Conservation (phyloP, 30 jellyfish, hydroid and myxozoan genomes). For the Catostylus mosaicus region DNA sequence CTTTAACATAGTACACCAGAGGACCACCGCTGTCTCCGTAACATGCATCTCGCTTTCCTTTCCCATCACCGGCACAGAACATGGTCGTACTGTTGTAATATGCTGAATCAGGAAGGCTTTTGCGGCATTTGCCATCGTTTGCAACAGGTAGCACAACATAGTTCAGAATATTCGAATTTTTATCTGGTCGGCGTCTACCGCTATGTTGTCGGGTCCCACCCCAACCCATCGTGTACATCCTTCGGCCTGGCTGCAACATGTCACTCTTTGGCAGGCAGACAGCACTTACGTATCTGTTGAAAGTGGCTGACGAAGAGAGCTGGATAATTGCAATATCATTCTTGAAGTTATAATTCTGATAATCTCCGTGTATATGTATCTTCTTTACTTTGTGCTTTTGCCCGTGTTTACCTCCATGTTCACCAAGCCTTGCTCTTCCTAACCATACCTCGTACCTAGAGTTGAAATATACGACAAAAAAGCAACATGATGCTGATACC, state of each 20-base stretch:
- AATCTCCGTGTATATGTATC: slow-evolving; percentile 13
- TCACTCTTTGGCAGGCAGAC: slow-evolving; percentile 36
- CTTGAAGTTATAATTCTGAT: neutral
- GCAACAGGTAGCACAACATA: slow-evolving; percentile 33
- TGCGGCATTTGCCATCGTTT: slow-evolving; percentile 6
- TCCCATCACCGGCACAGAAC: slow-evolving; percentile 64
- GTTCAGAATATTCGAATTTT: neutral
- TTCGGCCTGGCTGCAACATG: slow-evolving; percentile 12
- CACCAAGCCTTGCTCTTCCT: slow-evolving; percentile 1
- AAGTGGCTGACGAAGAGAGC: slow-evolving; percentile 15
- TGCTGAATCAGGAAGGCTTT: neutral
- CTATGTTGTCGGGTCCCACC: slow-evolving; percentile 31
- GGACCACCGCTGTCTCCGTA: slow-evolving; percentile 71
- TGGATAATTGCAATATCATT: slow-evolving; percentile 54
- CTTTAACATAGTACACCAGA: slow-evolving; percentile 5
- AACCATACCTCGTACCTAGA: neutral
- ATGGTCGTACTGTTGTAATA: slow-evolving; percentile 6
- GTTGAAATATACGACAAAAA: neutral
- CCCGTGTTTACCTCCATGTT: neutral
- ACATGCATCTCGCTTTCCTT: slow-evolving; percentile 52
- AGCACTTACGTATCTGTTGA: slow-evolving; percentile 17
- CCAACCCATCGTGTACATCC: slow-evolving; percentile 45
- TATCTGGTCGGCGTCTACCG: neutral
- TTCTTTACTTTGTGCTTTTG: neutral
- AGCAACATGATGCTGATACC: no score